Evolutionary conservation across 2,888 invertebrate genomes (phyloP).

Genomic region (Lasioglossum marginatum): DNA sequence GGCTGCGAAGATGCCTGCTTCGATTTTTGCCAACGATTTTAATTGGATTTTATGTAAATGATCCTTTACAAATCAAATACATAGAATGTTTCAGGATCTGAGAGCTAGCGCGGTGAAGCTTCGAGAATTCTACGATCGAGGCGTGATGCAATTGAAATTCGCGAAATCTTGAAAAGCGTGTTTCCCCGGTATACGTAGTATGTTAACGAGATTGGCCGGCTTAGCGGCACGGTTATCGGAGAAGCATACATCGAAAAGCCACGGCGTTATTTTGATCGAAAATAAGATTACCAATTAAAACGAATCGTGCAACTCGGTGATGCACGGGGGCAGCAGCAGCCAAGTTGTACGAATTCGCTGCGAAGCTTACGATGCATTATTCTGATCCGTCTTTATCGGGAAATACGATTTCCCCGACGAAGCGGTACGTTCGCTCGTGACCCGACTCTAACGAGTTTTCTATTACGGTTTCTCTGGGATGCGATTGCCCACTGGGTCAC

Average conservation of each 20-base stretch:
- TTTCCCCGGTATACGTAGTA: background rate
- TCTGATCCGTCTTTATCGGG: background rate
- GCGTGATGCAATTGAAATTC: background rate
- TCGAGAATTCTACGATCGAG: background rate
- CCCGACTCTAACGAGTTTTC: constrained; percentile 14
- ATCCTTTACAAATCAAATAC: background rate
- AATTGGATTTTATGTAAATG: background rate
- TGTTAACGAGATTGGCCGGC: constrained; percentile 42
- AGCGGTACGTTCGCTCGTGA: background rate
- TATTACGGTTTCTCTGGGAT: background rate
- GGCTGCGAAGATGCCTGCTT: background rate
- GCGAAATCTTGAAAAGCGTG: background rate
- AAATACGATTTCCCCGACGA: constrained; percentile 7
- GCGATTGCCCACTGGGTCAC: background rate
- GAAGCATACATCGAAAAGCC: constrained; percentile 37
- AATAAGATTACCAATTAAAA: constrained; percentile 27
- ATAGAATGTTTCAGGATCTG: background rate
- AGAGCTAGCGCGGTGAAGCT: background rate
- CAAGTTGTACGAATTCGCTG: constrained; percentile 7
- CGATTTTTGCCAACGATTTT: background rate
- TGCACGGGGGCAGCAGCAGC: background rate
- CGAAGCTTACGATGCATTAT: constrained; percentile 4
- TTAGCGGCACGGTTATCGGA: constrained; percentile 39
- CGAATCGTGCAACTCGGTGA: background rate
- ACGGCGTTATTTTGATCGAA: constrained; percentile 29